Evolutionary conservation across 2,888 invertebrate genomes (phyloP), one percentile per base, ranked within the genome.

Genomic region (Macaria notata): DNA sequence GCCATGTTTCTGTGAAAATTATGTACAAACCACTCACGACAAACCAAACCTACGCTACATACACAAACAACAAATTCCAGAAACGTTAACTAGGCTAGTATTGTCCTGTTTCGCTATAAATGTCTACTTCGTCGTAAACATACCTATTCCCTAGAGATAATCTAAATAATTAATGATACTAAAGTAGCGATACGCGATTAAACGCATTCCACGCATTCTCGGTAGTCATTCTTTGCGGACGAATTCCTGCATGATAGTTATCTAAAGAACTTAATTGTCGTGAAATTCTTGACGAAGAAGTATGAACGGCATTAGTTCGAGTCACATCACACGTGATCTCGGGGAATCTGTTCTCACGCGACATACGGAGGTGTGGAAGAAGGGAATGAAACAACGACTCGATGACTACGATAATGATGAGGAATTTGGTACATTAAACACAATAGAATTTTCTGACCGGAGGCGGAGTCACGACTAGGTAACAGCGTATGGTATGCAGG

Each of bases 371-470:
- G 68, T 68, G 75, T 73, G 65, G 70, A 74, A 73, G 71, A 76
- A 78, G 78, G 78, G 77, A 75, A 73, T 69, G 81, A 76, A 74
- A 75, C 74, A 69, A 72, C 68, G 72, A 76, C 78, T 73, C 75
- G 77, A 77, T 79, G 80, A 76, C 76, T 75, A 78, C 76, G 81
- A 81, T 86, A 86, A 86, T 84, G 83, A 85, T 81, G 82, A 81
- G 83, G 86, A 86, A 88, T 90, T 88, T 81, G 84, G 88, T 87
- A 87, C 86, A 83, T 83, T 84, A 86, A 84, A 83, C 86, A 88
- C 89, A 86, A 86, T 87, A 88, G 86, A 88, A 85, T 88, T 86
- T 88, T 88, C 84, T 85, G 77, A 74, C 83, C 80, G 80, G 80
- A 83, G 86, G 83, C 84, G 79, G 75, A 49, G 49, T 81, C 81